Evolutionary conservation across 1,140 invertebrate genomes (phyloP), one percentile per base, ranked within the genome.

Genomic region (Bombus turneri): DNA sequence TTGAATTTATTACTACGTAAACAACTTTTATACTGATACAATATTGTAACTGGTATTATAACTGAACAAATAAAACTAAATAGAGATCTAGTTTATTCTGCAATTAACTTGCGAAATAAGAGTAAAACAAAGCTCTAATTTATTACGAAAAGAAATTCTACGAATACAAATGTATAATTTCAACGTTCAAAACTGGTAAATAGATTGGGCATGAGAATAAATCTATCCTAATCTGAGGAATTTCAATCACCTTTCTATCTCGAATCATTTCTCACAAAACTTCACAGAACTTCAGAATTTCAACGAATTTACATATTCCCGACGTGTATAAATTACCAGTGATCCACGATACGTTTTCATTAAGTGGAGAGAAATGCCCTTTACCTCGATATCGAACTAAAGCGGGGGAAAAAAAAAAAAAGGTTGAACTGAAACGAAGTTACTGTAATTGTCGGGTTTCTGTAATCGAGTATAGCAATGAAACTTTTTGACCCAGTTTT

Each of bases 401-500:
- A 31, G 6, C 18, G 18, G 8, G 12, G n/a, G n/a, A n/a, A n/a
- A n/a, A n/a, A n/a, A 34, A 37, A 37, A 37, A 22, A 18, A 5
- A 59, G 53, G 18, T 13, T 28, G 22, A 59, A 76, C 22, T 22
- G 34, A 15, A 18, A 39, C 47, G 34, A 76, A 76, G 74, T 76
- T 37, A 76, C 8, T 9, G 53, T 76, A 76, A 76, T 76, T 76
- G 25, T 34, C 25, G 34, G 25, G 3, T 37, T 59, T 57, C 34
- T 39, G 25, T 39, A 59, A 76, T 76, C 31, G 74, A 76, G 31
- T 59, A 76, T 59, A 25, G 74, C 72, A 22, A 76, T 12, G 74
- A 25, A 76, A 76, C 74, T 59, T 59, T 76, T 76, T 34, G 74
- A 57, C 53, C 74, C 34, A 76, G 34, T 76, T 76, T 18, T 13